These are phyloP conservation scores for Danio tinwini DNA, from an alignment of 2,797 vertebrate species.

Conservation along the genomic window DNA sequence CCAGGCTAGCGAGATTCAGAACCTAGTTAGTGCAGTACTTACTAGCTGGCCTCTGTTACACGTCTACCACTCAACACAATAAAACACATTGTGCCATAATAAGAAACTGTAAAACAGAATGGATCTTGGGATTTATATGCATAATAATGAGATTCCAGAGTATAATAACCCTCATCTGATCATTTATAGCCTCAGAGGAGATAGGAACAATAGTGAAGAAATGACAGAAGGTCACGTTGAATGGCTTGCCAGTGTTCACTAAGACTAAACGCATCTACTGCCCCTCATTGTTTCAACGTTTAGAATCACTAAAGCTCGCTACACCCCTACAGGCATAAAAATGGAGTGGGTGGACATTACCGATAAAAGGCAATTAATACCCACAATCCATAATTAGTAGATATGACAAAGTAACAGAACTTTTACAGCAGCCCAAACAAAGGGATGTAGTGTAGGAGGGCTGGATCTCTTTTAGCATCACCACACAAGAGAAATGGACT, in stretches of 20 bases:
- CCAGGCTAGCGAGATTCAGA: too few species aligned
- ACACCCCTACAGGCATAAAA: slow-evolving; percentile 23
- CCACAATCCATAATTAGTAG: slow-evolving; percentile 37
- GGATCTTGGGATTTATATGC: slow-evolving; percentile 21
- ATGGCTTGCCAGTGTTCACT: background rate
- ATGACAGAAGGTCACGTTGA: slow-evolving; percentile 22
- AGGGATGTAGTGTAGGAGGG: slow-evolving; percentile 9
- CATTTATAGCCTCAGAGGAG: slow-evolving; percentile 22
- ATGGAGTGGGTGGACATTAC: slow-evolving; percentile 29
- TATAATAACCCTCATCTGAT: slow-evolving; percentile 45
- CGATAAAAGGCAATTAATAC: slow-evolving; percentile 48
- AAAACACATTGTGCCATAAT: background rate
- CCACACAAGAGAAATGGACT: background rate
- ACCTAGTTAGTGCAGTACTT: too few species aligned
- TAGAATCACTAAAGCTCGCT: slow-evolving; percentile 7
- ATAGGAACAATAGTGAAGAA: slow-evolving; percentile 14
- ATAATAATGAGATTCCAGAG: slow-evolving; percentile 27
- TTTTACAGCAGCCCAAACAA: slow-evolving; percentile 17
- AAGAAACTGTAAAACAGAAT: slow-evolving; percentile 11
- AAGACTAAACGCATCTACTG: slow-evolving; percentile 10
- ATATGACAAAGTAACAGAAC: slow-evolving; percentile 28
- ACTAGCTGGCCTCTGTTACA: too few species aligned
- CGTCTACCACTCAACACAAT: background rate
- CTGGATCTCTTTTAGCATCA: slow-evolving; percentile 10
- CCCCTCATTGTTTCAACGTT: slow-evolving; percentile 14